These are phyloP conservation scores for Gyrodactylus salaris DNA, from an alignment of 1,140 invertebrate genomes.

Conservation along the genomic window DNA sequence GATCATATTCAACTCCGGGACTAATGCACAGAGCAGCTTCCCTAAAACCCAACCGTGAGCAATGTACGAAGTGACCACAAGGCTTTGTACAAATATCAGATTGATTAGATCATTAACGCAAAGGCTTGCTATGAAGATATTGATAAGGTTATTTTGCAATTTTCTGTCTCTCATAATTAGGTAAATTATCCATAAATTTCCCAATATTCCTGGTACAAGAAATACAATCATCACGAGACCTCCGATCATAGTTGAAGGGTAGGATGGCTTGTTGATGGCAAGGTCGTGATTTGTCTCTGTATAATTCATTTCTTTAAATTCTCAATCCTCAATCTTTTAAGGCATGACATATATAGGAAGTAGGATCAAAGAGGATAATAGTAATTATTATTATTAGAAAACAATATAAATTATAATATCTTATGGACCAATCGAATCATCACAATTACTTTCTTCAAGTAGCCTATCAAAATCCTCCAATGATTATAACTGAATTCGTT, in stretches of 20 bases:
- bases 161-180: conserved; percentile 9
- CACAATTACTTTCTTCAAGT: too few species aligned
- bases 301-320: too few species aligned
- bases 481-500: too few species aligned
- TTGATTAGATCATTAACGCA: conserved; percentile 19
- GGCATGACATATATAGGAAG: too few species aligned
- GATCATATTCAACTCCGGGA: conserved; percentile 16
- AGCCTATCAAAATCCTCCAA: too few species aligned
- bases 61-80: conserved; percentile 17
- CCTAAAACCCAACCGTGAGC: conserved; percentile 14
- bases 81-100: conserved; percentile 16
- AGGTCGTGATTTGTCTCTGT: too few species aligned
- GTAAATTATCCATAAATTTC: conserved; percentile 9
- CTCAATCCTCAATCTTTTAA: too few species aligned
- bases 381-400: too few species aligned
- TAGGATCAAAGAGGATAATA: too few species aligned
- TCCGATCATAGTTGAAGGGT: not conserved
- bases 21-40: conserved; percentile 14
- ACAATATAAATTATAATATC: too few species aligned
- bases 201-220: conserved; percentile 7
- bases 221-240: conserved; percentile 5
- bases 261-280: too few species aligned
- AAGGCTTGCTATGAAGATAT: conserved; percentile 17
- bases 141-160: conserved; percentile 15
- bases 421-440: too few species aligned